A percentile compares a stretch with the other conserved stretches of the same genome.
phyloP scores from a whole-genome alignment of 37 sponge, comb jelly and placozoan genomes.

The Mnemiopsis leidyi region DNA sequence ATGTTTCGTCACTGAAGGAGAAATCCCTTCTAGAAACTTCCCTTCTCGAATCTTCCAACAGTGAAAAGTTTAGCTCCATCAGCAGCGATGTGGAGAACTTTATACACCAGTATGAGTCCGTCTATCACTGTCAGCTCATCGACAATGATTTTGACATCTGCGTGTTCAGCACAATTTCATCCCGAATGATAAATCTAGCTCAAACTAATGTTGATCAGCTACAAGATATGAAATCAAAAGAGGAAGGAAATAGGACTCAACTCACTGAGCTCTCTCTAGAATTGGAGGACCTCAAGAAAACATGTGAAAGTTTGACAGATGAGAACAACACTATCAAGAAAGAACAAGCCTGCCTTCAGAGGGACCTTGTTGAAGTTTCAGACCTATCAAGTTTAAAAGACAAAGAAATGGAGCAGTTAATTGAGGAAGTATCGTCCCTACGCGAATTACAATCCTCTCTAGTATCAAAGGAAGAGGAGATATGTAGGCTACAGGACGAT shows the following conservation, averaged over 20 bases:
- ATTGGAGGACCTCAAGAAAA: not conserved
- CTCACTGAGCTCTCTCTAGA: not conserved
- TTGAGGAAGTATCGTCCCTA: not conserved
- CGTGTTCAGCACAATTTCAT: not conserved
- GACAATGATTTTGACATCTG: not conserved
- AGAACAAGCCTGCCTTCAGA: not conserved
- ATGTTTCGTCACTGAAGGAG: not conserved
- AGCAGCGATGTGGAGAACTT: not conserved
- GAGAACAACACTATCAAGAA: not conserved
- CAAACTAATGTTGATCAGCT: not conserved
- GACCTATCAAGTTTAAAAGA: not conserved
- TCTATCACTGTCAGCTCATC: not conserved
- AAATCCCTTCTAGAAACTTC: not conserved
- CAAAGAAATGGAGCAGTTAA: not conserved
- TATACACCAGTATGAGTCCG: not conserved
- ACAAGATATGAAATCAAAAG: not conserved
- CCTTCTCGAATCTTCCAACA: not conserved
- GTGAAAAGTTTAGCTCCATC: not conserved
- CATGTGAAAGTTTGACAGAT: not conserved
- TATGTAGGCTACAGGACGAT: not conserved
- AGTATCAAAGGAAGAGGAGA: not conserved
- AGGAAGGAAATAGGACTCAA: not conserved
- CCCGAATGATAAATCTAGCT: not conserved
- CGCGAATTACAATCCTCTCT: not conserved
- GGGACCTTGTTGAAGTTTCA: not conserved